Evolutionary conservation across 2,888 invertebrate species (phyloP).

Genomic region (Acleris cristana): DNA sequence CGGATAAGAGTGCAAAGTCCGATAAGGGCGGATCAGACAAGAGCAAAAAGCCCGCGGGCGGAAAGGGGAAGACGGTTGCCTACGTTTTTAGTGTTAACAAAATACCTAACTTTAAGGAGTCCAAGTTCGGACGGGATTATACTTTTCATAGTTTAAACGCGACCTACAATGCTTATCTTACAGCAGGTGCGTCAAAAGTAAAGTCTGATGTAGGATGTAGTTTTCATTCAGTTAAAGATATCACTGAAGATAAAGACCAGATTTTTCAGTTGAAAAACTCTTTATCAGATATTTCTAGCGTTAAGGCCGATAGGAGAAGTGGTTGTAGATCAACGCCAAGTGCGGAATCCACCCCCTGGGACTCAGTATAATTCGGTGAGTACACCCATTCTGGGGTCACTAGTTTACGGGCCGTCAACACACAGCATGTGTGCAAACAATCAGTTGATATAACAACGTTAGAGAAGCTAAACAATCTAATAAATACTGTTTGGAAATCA

Average conservation of each 20-base stretch:
- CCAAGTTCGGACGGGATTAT: slow-evolving; percentile 55
- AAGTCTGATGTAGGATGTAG: slow-evolving; percentile 42
- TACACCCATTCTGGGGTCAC: slow-evolving; percentile 40
- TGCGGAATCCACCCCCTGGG: background rate
- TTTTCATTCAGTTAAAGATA: slow-evolving; percentile 42
- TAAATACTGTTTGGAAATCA: no score
- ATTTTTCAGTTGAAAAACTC: no score
- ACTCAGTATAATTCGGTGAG: slow-evolving; percentile 36
- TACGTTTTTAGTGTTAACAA: slow-evolving; percentile 58
- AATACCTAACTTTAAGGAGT: slow-evolving; percentile 54
- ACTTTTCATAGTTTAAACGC: slow-evolving; percentile 51
- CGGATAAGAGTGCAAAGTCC: no score
- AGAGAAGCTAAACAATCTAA: no score
- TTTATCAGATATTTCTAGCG: no score
- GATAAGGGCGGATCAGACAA: no score
- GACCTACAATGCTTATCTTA: slow-evolving; percentile 40
- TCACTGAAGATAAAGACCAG: slow-evolving; percentile 8
- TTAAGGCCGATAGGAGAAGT: no score
- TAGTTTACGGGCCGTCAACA: slow-evolving; percentile 42
- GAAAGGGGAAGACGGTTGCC: slow-evolving; percentile 50
- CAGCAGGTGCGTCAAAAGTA: slow-evolving; percentile 23
- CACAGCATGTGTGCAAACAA: slow-evolving; percentile 46
- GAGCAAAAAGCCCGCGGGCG: no score
- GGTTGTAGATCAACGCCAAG: no score
- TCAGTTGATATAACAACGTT: slow-evolving; percentile 29